phyloP scores from a whole-genome alignment of 23 tunicate genomes.

The Trididemnum nubilum region DNA sequence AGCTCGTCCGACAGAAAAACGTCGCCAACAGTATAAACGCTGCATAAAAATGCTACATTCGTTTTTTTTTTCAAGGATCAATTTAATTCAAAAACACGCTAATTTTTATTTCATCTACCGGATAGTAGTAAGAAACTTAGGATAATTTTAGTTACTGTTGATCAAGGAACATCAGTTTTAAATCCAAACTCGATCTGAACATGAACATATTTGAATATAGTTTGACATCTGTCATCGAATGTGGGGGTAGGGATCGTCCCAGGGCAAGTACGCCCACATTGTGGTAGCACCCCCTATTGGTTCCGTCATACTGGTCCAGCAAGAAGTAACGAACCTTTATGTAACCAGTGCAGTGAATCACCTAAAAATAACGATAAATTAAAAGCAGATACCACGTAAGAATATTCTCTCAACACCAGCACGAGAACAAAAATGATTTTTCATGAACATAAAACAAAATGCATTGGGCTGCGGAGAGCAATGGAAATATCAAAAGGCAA shows the following conservation, averaged over 20 bases:
- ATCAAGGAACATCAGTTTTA: conserved; percentile 81
- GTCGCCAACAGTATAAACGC: no score
- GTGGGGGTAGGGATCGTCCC: conserved; percentile 84
- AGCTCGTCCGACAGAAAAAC: no score
- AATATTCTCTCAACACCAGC: no score
- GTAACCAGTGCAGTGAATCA: conserved; percentile 95
- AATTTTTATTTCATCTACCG: no score
- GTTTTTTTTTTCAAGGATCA: no score
- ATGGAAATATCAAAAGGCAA: no score
- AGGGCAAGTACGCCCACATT: conserved; percentile 84
- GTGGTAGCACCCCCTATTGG: conserved; percentile 64
- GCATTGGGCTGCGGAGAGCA: neutral
- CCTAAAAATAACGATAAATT: conserved; percentile 42
- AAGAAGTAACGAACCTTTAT: conserved; percentile 73
- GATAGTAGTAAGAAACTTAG: no score
- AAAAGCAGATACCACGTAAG: no score
- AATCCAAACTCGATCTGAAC: conserved; percentile 90
- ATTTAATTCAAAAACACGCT: no score
- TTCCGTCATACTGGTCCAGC: conserved; percentile 74
- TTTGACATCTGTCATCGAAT: conserved; percentile 82
- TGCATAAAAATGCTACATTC: no score
- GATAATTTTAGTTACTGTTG: conserved; percentile 65
- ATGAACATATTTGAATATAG: conserved; percentile 87
- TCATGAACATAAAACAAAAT: neutral
- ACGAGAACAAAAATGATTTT: neutral